Evolutionary conservation across 2,888 invertebrate species (phyloP).

Genomic region (Eupeodes luniger): DNA sequence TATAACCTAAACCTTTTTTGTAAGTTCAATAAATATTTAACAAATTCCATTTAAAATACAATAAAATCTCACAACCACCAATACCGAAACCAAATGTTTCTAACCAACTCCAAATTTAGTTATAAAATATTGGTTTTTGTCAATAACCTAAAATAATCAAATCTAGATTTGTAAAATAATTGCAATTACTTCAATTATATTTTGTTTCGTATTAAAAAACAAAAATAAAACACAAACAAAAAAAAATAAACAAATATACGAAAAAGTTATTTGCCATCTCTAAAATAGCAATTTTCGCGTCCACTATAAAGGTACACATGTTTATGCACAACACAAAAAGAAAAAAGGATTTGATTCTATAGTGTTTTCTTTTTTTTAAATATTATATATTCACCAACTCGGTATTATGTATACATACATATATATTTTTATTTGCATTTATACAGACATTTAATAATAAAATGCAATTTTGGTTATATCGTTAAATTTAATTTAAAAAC

Average conservation of each 20-base stretch:
- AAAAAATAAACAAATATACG: background rate
- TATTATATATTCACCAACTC: slow-evolving; percentile 45
- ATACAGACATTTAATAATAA: slow-evolving; percentile 57
- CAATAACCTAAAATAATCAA: background rate
- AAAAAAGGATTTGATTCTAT: background rate
- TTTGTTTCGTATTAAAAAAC: background rate
- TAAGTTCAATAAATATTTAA: no score
- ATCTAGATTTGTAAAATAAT: slow-evolving; percentile 17
- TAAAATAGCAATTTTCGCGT: background rate
- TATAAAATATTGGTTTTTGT: background rate
- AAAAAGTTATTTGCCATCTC: background rate
- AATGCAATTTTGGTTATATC: slow-evolving; percentile 65
- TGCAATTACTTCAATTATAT: slow-evolving; percentile 29
- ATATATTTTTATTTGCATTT: background rate
- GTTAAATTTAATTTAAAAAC: slow-evolving; percentile 74
- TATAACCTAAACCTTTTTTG: no score
- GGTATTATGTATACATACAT: no score
- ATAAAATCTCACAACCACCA: no score
- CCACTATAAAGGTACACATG: background rate
- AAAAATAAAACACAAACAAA: background rate
- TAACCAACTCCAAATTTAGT: background rate
- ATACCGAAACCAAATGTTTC: background rate
- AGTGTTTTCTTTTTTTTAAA: slow-evolving; percentile 15
- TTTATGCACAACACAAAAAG: background rate
- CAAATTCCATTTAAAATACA: no score